Evolutionary conservation across 1,140 invertebrate genomes (phyloP).

Genomic region (Eriosoma lanigerum): DNA sequence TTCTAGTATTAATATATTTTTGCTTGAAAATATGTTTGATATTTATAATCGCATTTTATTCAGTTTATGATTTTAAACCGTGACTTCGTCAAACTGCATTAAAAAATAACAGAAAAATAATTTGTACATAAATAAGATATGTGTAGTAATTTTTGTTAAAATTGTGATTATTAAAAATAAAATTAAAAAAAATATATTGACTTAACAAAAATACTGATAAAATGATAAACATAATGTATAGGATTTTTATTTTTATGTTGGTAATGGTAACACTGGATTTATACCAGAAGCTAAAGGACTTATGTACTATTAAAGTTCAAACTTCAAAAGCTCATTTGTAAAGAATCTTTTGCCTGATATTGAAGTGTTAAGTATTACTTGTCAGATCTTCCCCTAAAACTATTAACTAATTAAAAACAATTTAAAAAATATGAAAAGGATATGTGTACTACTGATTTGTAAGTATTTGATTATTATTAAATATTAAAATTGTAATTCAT

Average conservation of each 20-base stretch:
- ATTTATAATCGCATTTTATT: background rate
- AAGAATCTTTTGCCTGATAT: constrained; percentile 9
- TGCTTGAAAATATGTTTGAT: constrained; percentile 9
- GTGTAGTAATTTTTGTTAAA: constrained; percentile 25
- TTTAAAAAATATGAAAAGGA: constrained; percentile 11
- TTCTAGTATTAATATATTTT: constrained; percentile 7
- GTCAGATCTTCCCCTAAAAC: background rate
- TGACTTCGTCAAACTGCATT: background rate
- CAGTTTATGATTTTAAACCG: background rate
- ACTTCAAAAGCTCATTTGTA: constrained; percentile 31
- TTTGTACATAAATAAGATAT: constrained; percentile 32
- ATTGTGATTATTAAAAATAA: constrained; percentile 28
- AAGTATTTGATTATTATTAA: constrained; percentile 16
- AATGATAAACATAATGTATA: too few relatives aligned
- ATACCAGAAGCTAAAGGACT: background rate
- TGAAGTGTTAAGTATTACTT: background rate
- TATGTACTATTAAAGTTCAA: background rate
- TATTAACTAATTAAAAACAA: background rate
- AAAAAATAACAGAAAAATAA: constrained; percentile 21
- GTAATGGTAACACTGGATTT: constrained; percentile 5
- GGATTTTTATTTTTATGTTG: background rate
- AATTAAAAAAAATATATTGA: background rate
- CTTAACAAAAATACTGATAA: background rate
- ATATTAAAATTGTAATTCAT: background rate
- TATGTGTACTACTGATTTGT: constrained; percentile 32